Conservation (phyloP, 2,113 vertebrate species). For the Notechis scutatus region DNA sequence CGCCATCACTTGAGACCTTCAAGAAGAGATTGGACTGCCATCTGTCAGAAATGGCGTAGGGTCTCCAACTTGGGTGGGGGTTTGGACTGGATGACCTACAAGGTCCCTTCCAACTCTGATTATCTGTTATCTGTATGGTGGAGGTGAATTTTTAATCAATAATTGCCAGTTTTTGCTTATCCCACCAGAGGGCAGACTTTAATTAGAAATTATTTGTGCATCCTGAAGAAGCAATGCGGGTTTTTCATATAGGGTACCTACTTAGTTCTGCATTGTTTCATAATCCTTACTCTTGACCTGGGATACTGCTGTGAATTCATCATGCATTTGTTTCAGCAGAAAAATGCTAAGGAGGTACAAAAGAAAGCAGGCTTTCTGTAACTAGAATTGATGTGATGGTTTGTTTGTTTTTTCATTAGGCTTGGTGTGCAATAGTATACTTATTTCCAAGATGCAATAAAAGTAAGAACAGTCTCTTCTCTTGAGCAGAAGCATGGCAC, state of each 20-base stretch:
- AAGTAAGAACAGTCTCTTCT: background rate
- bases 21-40: too few species aligned
- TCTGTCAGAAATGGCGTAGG: too few species aligned
- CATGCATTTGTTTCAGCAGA: background rate
- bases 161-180: background rate
- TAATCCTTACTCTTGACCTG: background rate
- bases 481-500: background rate
- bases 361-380: background rate
- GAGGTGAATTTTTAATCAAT: background rate
- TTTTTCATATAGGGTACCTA: rapidly evolving
- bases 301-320: background rate
- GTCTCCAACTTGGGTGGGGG: too few species aligned
- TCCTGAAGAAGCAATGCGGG: rapidly evolving
- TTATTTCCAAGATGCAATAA: background rate
- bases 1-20: too few species aligned
- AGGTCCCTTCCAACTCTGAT: too few species aligned
- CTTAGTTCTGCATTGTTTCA: rapidly evolving
- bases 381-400: background rate
- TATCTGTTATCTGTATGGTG: background rate
- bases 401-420: rapidly evolving
- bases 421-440: background rate
- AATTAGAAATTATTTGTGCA: constrained; percentile 39
- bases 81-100: too few species aligned
- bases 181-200: constrained; percentile 70
- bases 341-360: background rate